Conservation (phyloP, 2,797 vertebrate species). For the Pangasius macronema region DNA sequence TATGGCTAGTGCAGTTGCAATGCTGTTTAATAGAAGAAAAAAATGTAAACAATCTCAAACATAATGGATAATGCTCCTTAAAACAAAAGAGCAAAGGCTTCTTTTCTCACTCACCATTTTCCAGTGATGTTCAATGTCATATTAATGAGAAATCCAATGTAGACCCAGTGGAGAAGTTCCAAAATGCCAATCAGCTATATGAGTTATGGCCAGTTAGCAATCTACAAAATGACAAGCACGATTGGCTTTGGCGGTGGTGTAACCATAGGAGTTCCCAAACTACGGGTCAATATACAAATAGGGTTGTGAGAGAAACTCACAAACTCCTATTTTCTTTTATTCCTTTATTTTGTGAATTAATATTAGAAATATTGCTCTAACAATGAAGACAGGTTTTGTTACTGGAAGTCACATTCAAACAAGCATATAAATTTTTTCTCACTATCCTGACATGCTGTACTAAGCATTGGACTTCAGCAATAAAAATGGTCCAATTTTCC, state of each 20-base stretch:
- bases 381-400: not conserved
- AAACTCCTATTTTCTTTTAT: not conserved
- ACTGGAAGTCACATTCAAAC: not conserved
- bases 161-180: not conserved
- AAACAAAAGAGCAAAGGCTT: not conserved
- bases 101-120: not conserved
- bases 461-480: not conserved
- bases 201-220: not conserved
- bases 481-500: not conserved
- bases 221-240: not conserved
- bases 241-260: not conserved
- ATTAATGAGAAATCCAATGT: not conserved
- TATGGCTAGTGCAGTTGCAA: no score
- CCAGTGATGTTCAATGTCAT: not conserved
- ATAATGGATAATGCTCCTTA: not conserved
- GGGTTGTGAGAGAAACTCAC: not conserved
- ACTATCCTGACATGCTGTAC: not conserved
- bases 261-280: not conserved
- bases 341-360: not conserved
- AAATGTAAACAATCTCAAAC: no score
- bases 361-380: not conserved
- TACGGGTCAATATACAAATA: not conserved
- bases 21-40: no score
- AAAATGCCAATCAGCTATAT: not conserved
- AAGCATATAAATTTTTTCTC: not conserved